Evolutionary conservation across 1,140 invertebrate species (phyloP), one percentile per base, ranked within the genome.

Genomic region (Habropoda laboriosa): DNA sequence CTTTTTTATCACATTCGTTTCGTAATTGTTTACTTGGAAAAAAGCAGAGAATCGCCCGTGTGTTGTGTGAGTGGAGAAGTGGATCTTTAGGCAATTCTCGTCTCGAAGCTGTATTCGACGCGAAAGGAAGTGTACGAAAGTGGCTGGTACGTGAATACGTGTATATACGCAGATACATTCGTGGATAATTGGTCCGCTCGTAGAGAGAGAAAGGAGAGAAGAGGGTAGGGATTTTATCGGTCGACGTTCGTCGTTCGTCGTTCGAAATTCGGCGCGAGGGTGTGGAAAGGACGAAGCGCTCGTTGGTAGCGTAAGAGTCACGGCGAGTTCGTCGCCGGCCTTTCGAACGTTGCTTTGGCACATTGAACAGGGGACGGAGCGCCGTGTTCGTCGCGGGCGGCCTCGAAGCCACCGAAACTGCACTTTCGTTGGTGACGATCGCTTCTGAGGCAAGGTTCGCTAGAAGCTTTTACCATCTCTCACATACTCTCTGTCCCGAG

Each of bases 401-500:
- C 81, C 61, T 83, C 82, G 47, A 87, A 60, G 10, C 84, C 81
- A 30, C 81, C 85, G 78, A 87, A 82, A 70, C 88, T 88, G 47
- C 82, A 87, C 53, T 88, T 90, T 1, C 83, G 81, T 49, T 79
- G 74, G 12, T 47, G 79, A 13, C 68, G 79, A 45, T 47, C 47
- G 51, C 24, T 66, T 51, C 68, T 68, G 55, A 92, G 79, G 72
- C 89, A 90, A 2, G 91, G 91, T 79, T 93, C 91, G 75, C 92
- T 93, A 51, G 88, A 89, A 49, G 91, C 89, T 51, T 81, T 91
- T 42, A 68, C 88, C 63, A 91, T 85, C 66, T 86, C 89, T 93
- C 91, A 92, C 86, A 92, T 93, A 40, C 82, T 40, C 67, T 90
- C 88, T 8, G 83, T 80, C 27, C 88, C 86, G 60, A 89, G 87